Percentiles rank a stretch among this genome's conserved stretches.
These are phyloP conservation scores for Pangasius sanitwongsei DNA, from an alignment of 2,797 vertebrate species.

Conservation along the genomic window DNA sequence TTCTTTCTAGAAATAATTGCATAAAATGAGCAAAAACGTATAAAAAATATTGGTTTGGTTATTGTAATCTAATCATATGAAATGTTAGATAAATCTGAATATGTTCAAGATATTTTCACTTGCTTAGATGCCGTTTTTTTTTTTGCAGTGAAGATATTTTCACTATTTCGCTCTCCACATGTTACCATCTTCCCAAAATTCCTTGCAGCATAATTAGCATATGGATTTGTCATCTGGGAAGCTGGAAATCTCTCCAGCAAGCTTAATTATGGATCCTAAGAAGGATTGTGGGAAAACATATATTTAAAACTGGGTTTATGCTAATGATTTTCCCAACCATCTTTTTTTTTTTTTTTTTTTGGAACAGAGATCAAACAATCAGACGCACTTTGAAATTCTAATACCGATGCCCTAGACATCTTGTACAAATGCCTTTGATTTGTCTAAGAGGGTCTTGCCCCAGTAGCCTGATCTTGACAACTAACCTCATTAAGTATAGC, in stretches of 20 bases:
- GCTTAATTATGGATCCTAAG: constrained; percentile 76
- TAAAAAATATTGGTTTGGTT: neutral
- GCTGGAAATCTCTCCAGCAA: constrained; percentile 62
- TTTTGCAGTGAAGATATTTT: neutral
- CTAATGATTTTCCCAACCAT: constrained; percentile 70
- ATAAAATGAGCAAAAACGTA: neutral
- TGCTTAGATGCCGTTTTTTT: neutral
- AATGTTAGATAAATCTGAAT: neutral
- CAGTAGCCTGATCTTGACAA: constrained; percentile 59
- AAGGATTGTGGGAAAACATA: constrained; percentile 63
- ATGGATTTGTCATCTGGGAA: constrained; percentile 30
- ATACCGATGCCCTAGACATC: constrained; percentile 62
- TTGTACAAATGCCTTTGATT: constrained; percentile 61
- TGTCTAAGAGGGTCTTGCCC: constrained; percentile 64
- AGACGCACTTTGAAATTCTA: constrained; percentile 77
- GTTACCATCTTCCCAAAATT: constrained; percentile 9
- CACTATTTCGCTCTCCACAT: neutral
- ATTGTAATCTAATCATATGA: neutral
- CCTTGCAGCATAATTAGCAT: constrained; percentile 31
- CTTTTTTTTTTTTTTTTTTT: constrained; percentile 53
- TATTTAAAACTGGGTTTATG: constrained; percentile 70
- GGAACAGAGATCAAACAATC: constrained; percentile 74
- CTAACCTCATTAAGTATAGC: constrained; percentile 59
- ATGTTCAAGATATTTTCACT: neutral
- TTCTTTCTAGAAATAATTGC: neutral